Percentiles rank a stretch among this genome's conserved stretches.
Evolutionary conservation across 2,888 invertebrate species (phyloP).

Genomic region (Calameuta idolon): DNA sequence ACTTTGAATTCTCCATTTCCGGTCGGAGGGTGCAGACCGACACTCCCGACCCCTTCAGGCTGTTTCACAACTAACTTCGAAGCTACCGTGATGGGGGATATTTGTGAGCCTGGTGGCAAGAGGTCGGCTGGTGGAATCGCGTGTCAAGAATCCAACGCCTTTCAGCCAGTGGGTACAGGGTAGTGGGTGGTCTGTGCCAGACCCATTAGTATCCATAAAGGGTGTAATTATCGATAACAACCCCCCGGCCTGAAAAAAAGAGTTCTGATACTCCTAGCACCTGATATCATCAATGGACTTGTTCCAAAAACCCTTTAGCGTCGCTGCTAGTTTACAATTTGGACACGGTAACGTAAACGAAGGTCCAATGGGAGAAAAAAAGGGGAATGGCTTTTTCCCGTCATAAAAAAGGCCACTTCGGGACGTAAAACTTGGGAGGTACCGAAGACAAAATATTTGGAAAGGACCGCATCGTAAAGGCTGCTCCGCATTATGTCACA

Average conservation of each 20-base stretch:
- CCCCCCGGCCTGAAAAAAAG: not conserved
- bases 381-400: too few species aligned
- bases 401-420: not conserved
- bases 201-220: slow-evolving; percentile 46
- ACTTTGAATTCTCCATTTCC: not conserved
- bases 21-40: not conserved
- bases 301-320: not conserved
- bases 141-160: slow-evolving; percentile 30
- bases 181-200: slow-evolving; percentile 30
- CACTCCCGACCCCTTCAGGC: not conserved
- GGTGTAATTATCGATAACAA: slow-evolving; percentile 49
- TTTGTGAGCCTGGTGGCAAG: slow-evolving; percentile 69
- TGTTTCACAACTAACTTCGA: slow-evolving; percentile 47
- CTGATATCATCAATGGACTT: slow-evolving; percentile 14
- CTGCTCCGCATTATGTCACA: not conserved
- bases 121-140: slow-evolving; percentile 47
- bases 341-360: slow-evolving; percentile 13
- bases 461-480: slow-evolving; percentile 6
- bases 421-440: not conserved
- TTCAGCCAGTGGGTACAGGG: slow-evolving; percentile 29
- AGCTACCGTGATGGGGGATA: slow-evolving; percentile 75
- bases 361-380: not conserved
- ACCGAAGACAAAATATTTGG: slow-evolving; percentile 3
- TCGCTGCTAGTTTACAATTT: slow-evolving; percentile 28
- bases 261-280: slow-evolving; percentile 17